These are phyloP conservation scores for Mus caroli DNA, from an alignment of 2,797 vertebrate genomes.

Conservation along the genomic window DNA sequence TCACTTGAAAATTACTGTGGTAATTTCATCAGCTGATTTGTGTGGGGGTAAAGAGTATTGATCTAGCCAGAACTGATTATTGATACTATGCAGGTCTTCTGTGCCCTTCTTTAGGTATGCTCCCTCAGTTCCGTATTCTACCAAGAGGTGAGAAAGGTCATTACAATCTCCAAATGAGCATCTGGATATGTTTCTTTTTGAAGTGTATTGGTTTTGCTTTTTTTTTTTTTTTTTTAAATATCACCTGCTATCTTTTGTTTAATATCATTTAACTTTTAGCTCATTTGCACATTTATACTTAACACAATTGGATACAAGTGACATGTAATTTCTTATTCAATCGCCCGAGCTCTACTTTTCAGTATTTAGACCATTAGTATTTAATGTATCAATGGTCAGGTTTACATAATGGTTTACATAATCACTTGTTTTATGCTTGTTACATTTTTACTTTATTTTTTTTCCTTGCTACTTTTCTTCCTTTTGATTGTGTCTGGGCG, in stretches of 20 bases:
- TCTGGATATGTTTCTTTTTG: neutral
- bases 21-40: neutral
- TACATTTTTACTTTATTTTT: neutral
- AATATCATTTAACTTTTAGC: neutral
- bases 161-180: neutral
- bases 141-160: neutral
- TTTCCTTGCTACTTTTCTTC: neutral
- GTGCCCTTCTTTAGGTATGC: neutral
- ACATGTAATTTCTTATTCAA: slow-evolving; percentile 1
- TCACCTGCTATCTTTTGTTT: neutral
- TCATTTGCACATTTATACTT: neutral
- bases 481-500: neutral
- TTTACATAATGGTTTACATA: neutral
- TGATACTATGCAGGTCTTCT: neutral
- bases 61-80: neutral
- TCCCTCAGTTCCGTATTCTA: neutral
- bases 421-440: neutral
- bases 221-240: neutral
- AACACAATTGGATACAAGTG: neutral
- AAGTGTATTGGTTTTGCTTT: neutral
- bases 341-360: neutral
- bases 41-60: neutral
- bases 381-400: neutral
- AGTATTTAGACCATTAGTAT: neutral
- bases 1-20: neutral